Conservation (phyloP, 2,797 vertebrate species). For the Syncerus caffer region DNA sequence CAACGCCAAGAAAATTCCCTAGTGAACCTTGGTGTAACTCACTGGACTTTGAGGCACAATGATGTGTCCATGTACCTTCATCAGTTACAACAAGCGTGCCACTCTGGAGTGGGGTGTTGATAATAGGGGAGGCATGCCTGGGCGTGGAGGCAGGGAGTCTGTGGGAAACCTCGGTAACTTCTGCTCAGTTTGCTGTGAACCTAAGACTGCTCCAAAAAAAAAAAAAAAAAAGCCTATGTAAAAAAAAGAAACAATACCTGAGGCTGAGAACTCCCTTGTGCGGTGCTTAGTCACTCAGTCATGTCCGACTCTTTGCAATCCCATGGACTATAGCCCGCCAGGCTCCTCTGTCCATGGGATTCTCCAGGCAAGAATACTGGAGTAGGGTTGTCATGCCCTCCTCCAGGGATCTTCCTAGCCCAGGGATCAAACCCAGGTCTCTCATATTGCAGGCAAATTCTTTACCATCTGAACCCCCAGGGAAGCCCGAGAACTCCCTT, state of each 20-base stretch:
- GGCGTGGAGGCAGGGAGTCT: background rate
- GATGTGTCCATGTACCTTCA: background rate
- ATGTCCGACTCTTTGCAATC: background rate
- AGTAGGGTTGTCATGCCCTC: background rate
- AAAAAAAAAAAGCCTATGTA: background rate
- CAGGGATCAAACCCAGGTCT: background rate
- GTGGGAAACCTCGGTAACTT: background rate
- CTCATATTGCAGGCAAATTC: background rate
- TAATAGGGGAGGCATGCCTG: background rate
- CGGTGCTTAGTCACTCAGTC: background rate
- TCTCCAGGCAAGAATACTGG: background rate
- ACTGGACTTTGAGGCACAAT: background rate
- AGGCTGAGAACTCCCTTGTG: background rate
- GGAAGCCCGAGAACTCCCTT: background rate
- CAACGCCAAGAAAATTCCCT: background rate
- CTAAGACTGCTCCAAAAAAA: background rate
- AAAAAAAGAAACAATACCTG: background rate
- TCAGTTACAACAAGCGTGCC: background rate
- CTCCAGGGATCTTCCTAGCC: background rate
- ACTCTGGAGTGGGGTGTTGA: background rate
- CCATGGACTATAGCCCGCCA: background rate
- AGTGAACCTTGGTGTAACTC: background rate
- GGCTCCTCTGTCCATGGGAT: background rate
- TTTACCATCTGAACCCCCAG: background rate
- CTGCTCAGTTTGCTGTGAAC: background rate